Percentiles rank a stretch among this genome's conserved stretches.
These are phyloP conservation scores for Procambarus clarkii DNA, from an alignment of 1,140 invertebrate genomes.

Conservation along the genomic window DNA sequence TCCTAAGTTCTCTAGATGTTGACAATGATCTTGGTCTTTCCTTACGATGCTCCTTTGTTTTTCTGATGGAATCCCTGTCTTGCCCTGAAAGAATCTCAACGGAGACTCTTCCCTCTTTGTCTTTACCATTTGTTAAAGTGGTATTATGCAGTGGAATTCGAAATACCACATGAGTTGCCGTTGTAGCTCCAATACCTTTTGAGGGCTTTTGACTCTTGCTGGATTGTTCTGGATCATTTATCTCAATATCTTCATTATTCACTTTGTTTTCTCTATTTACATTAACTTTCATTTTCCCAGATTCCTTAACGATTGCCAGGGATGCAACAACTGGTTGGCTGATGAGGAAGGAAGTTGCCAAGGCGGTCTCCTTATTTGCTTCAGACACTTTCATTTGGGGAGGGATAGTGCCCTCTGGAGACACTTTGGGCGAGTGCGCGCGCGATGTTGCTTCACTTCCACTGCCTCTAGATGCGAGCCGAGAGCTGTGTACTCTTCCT, in stretches of 20 bases:
- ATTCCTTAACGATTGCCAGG: not conserved
- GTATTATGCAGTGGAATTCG: slow-evolving; percentile 30
- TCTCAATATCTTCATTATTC: not conserved
- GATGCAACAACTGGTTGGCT: slow-evolving; percentile 15
- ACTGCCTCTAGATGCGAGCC: not conserved
- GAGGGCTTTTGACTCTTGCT: not conserved
- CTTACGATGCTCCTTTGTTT: slow-evolving; percentile 18
- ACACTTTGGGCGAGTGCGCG: not conserved
- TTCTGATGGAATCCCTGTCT: not conserved
- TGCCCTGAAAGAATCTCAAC: slow-evolving; percentile 38
- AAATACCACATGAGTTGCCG: slow-evolving; percentile 49
- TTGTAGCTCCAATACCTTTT: not conserved
- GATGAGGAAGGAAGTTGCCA: not conserved
- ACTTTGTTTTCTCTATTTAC: not conserved
- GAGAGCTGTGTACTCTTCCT: not conserved
- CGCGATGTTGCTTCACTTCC: not conserved
- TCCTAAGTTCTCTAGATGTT: slow-evolving; percentile 40
- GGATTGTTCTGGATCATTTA: not conserved
- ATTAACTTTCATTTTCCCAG: not conserved
- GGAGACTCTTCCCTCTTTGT: slow-evolving; percentile 25
- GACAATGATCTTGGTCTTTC: slow-evolving; percentile 54
- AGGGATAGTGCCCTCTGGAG: not conserved
- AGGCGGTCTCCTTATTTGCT: not conserved
- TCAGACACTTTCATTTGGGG: not conserved
- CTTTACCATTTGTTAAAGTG: slow-evolving; percentile 11